A percentile compares a stretch with the other conserved stretches of the same genome.
Evolutionary conservation across 2,113 vertebrate species (phyloP).

Genomic region (Fregetta grallaria): DNA sequence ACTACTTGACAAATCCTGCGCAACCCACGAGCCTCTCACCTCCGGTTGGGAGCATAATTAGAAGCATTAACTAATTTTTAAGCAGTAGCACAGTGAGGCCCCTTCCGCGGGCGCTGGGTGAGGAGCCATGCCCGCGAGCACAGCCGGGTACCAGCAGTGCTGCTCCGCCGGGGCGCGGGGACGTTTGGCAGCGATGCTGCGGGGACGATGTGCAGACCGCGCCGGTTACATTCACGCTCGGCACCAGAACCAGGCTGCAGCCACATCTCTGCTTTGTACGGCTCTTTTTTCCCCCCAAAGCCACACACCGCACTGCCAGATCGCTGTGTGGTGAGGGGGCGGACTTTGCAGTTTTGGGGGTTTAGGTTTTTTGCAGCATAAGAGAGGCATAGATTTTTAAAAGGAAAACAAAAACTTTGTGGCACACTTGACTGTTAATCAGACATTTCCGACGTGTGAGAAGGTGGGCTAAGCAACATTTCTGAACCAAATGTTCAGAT

Average conservation of each 20-base stretch:
- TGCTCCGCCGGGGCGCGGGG: accelerated
- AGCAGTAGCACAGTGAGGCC: neutral
- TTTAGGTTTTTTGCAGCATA: accelerated
- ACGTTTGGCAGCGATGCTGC: accelerated
- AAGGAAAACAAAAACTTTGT: neutral
- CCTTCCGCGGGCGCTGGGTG: accelerated
- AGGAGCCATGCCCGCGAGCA: neutral
- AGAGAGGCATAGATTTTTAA: accelerated
- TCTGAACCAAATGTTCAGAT: neutral
- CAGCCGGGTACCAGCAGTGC: accelerated
- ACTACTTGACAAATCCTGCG: neutral
- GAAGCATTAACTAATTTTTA: neutral
- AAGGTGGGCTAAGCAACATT: neutral
- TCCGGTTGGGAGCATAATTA: no score
- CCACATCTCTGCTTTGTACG: neutral
- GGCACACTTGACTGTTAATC: neutral
- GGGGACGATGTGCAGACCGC: accelerated
- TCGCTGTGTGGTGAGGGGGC: neutral
- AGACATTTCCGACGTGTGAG: accelerated
- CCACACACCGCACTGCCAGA: neutral
- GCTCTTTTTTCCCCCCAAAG: no score
- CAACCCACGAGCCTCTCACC: accelerated
- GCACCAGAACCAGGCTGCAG: neutral
- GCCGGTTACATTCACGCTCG: neutral
- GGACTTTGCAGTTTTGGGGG: neutral